Conservation (phyloP, 2,888 invertebrate genomes). For the Harpalus rubripes region DNA sequence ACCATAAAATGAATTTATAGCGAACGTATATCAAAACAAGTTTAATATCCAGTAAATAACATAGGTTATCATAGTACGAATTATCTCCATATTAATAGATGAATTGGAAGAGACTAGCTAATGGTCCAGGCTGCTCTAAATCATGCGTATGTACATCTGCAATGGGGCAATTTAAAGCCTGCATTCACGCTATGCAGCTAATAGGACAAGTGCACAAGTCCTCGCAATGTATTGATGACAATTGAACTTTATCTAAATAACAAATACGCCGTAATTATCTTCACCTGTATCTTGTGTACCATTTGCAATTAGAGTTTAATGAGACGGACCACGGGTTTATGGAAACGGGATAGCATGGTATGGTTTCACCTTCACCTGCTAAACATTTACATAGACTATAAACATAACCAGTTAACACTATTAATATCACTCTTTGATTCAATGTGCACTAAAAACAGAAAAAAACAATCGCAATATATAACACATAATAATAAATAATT, state of each 20-base stretch:
- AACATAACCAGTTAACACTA: too few species aligned
- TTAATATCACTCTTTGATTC: too few species aligned
- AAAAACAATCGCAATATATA: too few species aligned
- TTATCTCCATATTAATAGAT: constrained; percentile 46
- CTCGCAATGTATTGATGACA: constrained; percentile 37
- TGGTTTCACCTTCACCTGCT: not conserved
- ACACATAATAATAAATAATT: too few species aligned
- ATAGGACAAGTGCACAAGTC: constrained; percentile 33
- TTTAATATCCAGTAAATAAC: constrained; percentile 27
- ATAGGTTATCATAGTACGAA: constrained; percentile 20
- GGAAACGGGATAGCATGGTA: not conserved
- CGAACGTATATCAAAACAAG: constrained; percentile 5
- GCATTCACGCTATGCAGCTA: constrained; percentile 38
- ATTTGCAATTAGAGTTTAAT: constrained; percentile 13
- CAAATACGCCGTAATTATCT: constrained; percentile 36
- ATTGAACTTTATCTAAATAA: constrained; percentile 46
- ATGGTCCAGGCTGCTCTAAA: constrained; percentile 19
- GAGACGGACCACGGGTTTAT: constrained; percentile 1
- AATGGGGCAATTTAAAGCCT: constrained; percentile 30
- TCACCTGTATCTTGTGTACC: constrained; percentile 8
- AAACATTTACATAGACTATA: not conserved
- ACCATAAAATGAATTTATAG: not conserved
- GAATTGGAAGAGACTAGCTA: constrained; percentile 6
- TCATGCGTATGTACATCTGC: constrained; percentile 20
- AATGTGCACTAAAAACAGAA: too few species aligned